A percentile compares a stretch with the other conserved stretches of the same genome.
phyloP scores from a whole-genome alignment of 35 echinoderm and acorn worm genomes.

The Heliocidaris tuberculata region DNA sequence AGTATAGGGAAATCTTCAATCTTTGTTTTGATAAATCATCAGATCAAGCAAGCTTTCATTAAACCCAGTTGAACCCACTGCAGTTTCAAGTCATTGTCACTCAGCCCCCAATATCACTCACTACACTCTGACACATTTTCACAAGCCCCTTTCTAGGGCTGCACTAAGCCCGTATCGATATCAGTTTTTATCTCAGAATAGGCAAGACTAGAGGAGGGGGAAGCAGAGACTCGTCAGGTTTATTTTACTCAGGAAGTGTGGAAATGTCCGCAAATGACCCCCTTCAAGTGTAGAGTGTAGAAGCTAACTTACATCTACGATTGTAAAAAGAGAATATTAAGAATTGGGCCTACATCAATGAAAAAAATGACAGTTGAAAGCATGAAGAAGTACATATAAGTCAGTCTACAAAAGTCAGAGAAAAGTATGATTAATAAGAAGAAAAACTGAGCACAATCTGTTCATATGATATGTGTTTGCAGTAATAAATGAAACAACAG shows the following conservation, averaged over 20 bases:
- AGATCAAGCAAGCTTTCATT: background rate
- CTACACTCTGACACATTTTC: slow-evolving; percentile 4
- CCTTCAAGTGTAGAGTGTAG: background rate
- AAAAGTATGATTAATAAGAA: no score
- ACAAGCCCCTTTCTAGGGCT: background rate
- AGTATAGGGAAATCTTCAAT: background rate
- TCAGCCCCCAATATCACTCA: background rate
- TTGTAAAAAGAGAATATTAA: background rate
- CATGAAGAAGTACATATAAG: no score
- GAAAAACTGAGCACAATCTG: no score
- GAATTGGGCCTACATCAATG: no score
- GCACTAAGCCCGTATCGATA: background rate
- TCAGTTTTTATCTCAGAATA: background rate
- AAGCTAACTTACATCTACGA: background rate
- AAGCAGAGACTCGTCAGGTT: background rate
- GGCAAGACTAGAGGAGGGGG: background rate
- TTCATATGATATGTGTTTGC: background rate
- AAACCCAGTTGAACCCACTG: background rate
- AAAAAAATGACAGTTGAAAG: no score
- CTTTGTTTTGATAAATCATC: slow-evolving; percentile 5
- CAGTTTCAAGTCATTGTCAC: background rate
- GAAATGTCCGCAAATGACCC: slow-evolving; percentile 15
- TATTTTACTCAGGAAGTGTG: background rate
- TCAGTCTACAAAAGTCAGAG: no score
- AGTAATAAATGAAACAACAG: no score